Evolutionary conservation across 2,797 vertebrate species (phyloP), one percentile per base, ranked within the genome.

Genomic region (Aplochiton taeniatus): DNA sequence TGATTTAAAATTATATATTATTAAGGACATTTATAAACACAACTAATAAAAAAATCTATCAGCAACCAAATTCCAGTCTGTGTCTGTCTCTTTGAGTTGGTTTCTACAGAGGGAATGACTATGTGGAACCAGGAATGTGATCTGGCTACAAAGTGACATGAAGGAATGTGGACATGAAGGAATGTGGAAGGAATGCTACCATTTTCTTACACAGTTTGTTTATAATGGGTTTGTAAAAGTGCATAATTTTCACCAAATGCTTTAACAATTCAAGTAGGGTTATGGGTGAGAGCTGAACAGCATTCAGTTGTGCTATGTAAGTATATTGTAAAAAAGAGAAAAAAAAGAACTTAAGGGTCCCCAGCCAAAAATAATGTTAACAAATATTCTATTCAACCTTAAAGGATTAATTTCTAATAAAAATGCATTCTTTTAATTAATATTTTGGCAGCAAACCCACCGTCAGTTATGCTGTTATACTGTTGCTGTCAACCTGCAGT

Each of bases 51-150:
- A 31, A 31, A 31, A 2, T 31, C 31, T 31, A 31, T 31, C 3
- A 6, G 31, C 6, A 6, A 31, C 31, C 57, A 64, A 48, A 60
- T 67, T 54, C 49, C 12, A 58, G 16, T 65, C 41, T 45, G 14
- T 44, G 9, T 45, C 16, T 44, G 9, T n/a, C 20, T 13, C 11
- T 49, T 43, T 61, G 55, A 48, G 66, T 70, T 18, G 43, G 41
- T 43, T 48, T 75, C 81, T 72, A 65, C 71, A 63, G 43, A 78
- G 78, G 84, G 83, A 87, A 81, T 73, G 81, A 81, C 82, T 61
- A 69, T 16, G 69, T 55, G 53, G 79, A 79, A 43, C 0, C 0
- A 70, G 73, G 79, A 88, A 84, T 80, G 80, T 75, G 69, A 84
- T 58, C 74, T 61, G 57, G 7, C 67, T 65, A 10, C 14, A 3